Evolutionary conservation across 2,113 vertebrate species (phyloP), one percentile per base, ranked within the genome.

Genomic region (Phylloscopus trochiloides): DNA sequence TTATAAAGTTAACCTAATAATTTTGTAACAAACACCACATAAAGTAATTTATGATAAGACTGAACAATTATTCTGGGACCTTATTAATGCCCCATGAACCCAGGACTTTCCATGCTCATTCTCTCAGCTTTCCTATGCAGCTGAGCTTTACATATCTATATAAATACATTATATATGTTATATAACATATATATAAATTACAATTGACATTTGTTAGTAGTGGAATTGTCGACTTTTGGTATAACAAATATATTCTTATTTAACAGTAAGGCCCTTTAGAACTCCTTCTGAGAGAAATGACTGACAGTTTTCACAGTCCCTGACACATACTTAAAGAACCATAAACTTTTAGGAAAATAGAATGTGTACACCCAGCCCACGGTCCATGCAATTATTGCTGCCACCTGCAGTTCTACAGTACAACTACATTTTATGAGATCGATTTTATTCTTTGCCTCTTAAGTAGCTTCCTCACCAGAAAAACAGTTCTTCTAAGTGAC

Each of bases 381-480:
- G 29, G 48, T 62, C 67, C 51, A 28, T 16, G 17, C 50, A 70
- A 89, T 73, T 91, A 47, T 25, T 95, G 85, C 85, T 96, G 95
- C 94, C 93, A 94, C 47, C 94, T 96, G 62, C 78, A 88, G 96
- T 76, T 94, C 71, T 47, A 29, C 72, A 43, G 26, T 42, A 85
- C 54, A 42, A 67, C 40, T 66, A 59, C 91, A 87, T 28, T 68
- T 79, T 24, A 40, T 11, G 40, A 82, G n/a, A 55, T 21, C 1
- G 1, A 72, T 71, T 68, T n/a, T 55, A 13, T 31, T 75, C 81
- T 59, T 34, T 59, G 61, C 28, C n/a, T 79, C 55, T n/a, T 7
- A 29, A 38, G 28, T 18, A 45, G 19, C 12, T 43, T 82, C 59
- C 70, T 61, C 34, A 66, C 32, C 0, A 4, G 51, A 66, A 62